Percentiles rank a stretch among this genome's conserved stretches.
These are phyloP conservation scores for Hemibagrus wyckioides DNA, from an alignment of 2,113 vertebrate genomes.

Conservation along the genomic window DNA sequence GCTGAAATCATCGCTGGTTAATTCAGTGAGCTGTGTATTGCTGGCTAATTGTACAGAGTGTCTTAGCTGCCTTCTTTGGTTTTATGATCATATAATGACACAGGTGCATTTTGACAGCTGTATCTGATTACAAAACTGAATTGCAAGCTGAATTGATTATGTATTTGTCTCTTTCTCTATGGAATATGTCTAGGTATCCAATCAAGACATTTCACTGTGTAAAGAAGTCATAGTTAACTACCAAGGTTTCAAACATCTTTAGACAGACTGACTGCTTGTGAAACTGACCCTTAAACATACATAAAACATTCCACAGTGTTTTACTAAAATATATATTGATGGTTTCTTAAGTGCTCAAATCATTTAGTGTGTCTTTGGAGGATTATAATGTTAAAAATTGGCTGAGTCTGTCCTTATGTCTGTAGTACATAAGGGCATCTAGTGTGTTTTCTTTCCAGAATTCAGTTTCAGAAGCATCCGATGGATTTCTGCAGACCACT, in stretches of 20 bases:
- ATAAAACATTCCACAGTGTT: neutral
- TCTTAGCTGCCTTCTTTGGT: neutral
- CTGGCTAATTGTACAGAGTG: neutral
- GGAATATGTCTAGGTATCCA: neutral
- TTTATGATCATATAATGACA: neutral
- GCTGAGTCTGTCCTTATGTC: no score
- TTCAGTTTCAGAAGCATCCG: neutral
- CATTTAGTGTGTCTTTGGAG: no score
- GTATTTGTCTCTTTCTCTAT: neutral
- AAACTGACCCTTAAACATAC: neutral
- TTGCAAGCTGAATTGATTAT: neutral
- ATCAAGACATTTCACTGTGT: neutral
- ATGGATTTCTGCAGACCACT: neutral
- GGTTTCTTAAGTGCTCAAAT: neutral
- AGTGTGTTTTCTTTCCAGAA: no score
- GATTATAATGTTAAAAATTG: no score
- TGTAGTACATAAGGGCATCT: no score
- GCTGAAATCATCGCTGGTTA: neutral
- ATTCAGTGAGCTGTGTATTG: neutral
- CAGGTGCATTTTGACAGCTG: neutral
- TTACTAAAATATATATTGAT: neutral
- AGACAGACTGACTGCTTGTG: neutral
- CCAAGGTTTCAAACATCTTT: neutral
- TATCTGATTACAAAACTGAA: neutral
- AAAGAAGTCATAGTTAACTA: neutral